These are phyloP conservation scores for Pimephales promelas DNA, from an alignment of 2,113 vertebrate species.

Conservation along the genomic window DNA sequence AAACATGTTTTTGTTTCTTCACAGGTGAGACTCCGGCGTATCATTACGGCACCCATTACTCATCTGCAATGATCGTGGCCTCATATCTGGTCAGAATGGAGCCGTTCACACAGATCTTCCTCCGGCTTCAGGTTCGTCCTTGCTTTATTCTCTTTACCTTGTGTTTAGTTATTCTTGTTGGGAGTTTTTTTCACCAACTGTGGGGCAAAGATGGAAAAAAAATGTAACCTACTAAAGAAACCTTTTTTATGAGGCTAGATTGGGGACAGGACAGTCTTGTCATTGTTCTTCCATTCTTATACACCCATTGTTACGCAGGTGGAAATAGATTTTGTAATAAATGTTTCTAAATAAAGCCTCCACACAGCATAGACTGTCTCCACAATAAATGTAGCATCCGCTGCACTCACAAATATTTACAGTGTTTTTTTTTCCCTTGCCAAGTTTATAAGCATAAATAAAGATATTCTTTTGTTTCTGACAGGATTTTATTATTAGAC, in stretches of 20 bases:
- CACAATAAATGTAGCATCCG: neutral
- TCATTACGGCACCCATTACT: conserved; percentile 98
- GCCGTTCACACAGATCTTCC: conserved; percentile 97
- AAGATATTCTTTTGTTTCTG: neutral
- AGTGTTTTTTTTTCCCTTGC: conserved; percentile 17
- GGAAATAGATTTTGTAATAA: neutral
- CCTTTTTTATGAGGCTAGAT: neutral
- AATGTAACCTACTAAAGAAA: too few species aligned
- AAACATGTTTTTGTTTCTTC: conserved; percentile 20
- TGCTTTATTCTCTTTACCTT: neutral
- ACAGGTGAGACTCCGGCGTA: conserved; percentile 97
- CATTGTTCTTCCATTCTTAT: neutral
- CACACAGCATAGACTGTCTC: neutral
- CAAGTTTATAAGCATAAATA: neutral
- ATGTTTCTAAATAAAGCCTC: neutral
- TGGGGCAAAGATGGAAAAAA: too few species aligned
- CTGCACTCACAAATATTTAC: conserved; percentile 17
- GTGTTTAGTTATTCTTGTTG: neutral
- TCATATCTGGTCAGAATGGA: conserved; percentile 98
- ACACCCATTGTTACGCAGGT: neutral
- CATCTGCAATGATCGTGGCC: conserved; percentile 98
- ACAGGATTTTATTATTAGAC: neutral
- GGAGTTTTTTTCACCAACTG: neutral
- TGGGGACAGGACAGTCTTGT: neutral
- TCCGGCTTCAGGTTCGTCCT: conserved; percentile 88